Conservation (phyloP, 2,797 vertebrate species). For the Pelobates cultripes region DNA sequence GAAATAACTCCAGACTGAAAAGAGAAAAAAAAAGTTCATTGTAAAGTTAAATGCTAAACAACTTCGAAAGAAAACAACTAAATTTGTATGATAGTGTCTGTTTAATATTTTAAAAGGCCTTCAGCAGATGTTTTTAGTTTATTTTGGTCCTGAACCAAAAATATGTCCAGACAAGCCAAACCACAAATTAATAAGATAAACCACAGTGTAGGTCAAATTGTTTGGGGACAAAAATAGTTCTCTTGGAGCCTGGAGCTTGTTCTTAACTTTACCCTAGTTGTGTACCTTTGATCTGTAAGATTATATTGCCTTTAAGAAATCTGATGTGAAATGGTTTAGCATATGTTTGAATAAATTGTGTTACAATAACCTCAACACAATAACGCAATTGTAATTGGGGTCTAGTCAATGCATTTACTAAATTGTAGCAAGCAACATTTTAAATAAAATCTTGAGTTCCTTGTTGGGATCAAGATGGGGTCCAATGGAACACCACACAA, state of each 20-base stretch:
- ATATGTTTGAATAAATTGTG: not conserved
- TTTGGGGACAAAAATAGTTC: conserved; percentile 52
- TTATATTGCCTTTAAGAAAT: conserved; percentile 7
- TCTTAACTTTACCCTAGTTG: conserved; percentile 23
- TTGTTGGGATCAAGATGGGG: too few relatives aligned
- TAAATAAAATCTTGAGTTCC: too few relatives aligned
- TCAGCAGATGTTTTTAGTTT: conserved; percentile 53
- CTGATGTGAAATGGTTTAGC: conserved; percentile 11
- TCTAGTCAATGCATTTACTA: not conserved
- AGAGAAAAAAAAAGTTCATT: not conserved
- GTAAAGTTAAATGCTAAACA: conserved; percentile 12
- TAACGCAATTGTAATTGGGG: not conserved
- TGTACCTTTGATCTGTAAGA: conserved; percentile 12
- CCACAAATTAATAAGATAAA: conserved; percentile 56
- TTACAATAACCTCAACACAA: not conserved
- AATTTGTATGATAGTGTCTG: conserved; percentile 35
- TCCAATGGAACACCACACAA: not conserved
- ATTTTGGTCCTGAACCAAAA: conserved; percentile 51
- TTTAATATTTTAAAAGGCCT: conserved; percentile 42
- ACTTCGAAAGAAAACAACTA: conserved; percentile 39
- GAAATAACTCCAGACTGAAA: not conserved
- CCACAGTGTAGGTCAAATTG: conserved; percentile 49
- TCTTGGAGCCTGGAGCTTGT: conserved; percentile 14
- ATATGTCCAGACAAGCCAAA: conserved; percentile 52
- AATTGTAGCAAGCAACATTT: not conserved